Conservation (phyloP, 2,888 invertebrate species). For the Ellobium chinense region DNA sequence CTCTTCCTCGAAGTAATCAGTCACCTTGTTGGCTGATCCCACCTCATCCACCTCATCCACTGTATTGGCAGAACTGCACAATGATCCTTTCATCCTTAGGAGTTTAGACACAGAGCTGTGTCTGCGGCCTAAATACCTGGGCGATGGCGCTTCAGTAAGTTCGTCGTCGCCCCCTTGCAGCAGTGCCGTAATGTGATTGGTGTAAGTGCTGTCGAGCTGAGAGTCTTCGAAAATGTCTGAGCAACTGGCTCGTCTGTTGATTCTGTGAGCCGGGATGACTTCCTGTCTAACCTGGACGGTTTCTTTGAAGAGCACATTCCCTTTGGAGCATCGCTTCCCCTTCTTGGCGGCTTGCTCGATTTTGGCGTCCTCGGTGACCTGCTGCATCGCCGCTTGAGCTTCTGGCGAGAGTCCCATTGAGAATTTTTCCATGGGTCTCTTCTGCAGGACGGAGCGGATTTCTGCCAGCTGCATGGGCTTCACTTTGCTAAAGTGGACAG, state of each 20-base stretch:
- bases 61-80: background rate
- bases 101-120: slow-evolving; percentile 19
- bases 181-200: background rate
- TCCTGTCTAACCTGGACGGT: slow-evolving; percentile 27
- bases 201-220: background rate
- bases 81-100: background rate
- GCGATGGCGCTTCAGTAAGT: background rate
- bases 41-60: slow-evolving; percentile 36
- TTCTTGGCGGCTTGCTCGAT: slow-evolving; percentile 2
- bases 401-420: slow-evolving; percentile 28
- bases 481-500: slow-evolving; percentile 31
- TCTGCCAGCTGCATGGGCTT: slow-evolving; percentile 29
- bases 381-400: slow-evolving; percentile 34
- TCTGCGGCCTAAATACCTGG: background rate
- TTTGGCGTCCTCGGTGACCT: slow-evolving; percentile 24
- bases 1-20: too few species aligned
- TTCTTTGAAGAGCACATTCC: slow-evolving; percentile 36
- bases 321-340: slow-evolving; percentile 38
- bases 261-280: background rate
- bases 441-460: slow-evolving; percentile 17
- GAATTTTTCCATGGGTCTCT: slow-evolving; percentile 28
- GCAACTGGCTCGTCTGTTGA: background rate
- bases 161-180: background rate
- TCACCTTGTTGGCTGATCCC: slow-evolving; percentile 14
- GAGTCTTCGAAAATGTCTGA: slow-evolving; percentile 18